Conservation (phyloP, 1,140 invertebrate genomes). For the Papilio helenus region DNA sequence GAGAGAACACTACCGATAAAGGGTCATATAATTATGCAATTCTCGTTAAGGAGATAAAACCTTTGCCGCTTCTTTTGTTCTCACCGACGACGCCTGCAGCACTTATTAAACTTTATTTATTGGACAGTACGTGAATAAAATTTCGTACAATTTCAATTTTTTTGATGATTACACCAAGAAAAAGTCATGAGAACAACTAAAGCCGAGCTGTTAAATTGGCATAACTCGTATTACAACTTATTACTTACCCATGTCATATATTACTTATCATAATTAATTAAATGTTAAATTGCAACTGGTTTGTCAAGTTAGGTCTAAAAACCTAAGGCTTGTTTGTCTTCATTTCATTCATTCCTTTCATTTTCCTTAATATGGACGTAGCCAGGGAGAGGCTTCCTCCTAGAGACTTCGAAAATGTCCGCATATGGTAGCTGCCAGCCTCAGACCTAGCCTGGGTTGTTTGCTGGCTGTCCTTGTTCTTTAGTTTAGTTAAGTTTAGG, state of each 20-base stretch:
- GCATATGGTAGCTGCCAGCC: too few species aligned
- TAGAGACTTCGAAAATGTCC: too few species aligned
- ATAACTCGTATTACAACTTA: background rate
- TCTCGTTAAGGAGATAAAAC: constrained; percentile 44
- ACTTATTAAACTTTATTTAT: constrained; percentile 40
- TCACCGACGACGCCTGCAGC: constrained; percentile 25
- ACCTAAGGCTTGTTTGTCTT: too few species aligned
- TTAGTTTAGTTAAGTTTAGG: background rate
- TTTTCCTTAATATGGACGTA: background rate
- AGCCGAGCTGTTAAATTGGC: background rate
- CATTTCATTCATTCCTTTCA: too few species aligned
- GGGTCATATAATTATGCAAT: constrained; percentile 42
- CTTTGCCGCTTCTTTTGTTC: constrained; percentile 39
- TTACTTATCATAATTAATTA: too few species aligned
- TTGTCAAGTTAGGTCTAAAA: too few species aligned
- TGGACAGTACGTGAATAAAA: background rate
- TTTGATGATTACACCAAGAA: constrained; percentile 4
- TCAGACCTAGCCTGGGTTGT: too few species aligned
- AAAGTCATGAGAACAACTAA: background rate
- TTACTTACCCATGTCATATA: too few species aligned
- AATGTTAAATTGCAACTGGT: too few species aligned
- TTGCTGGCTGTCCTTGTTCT: too few species aligned
- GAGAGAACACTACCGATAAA: constrained; percentile 27
- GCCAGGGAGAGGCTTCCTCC: too few species aligned
- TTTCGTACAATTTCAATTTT: background rate